A percentile compares a stretch with the other conserved stretches of the same genome.
These are phyloP conservation scores for Salvelinus alpinus DNA, from an alignment of 2,113 vertebrate genomes.

Conservation along the genomic window DNA sequence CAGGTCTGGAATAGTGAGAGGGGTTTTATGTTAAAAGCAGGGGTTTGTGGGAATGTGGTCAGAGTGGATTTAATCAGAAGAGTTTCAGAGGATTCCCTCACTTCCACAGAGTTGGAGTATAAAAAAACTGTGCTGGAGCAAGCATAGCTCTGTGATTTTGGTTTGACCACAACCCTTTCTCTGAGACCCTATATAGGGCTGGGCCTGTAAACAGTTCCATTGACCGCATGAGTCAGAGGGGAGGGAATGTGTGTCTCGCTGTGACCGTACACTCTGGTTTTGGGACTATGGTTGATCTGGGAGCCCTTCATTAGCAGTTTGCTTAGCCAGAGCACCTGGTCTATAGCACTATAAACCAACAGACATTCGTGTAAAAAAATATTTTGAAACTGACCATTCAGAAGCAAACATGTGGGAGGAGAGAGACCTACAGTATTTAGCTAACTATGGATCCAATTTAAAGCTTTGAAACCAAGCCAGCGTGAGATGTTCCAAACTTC, in stretches of 20 bases:
- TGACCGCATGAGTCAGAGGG: not conserved
- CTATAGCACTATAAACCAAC: not conserved
- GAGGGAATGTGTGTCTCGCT: not conserved
- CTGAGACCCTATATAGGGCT: not conserved
- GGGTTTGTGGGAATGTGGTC: constrained; percentile 8
- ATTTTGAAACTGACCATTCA: too few species aligned
- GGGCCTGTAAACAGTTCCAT: not conserved
- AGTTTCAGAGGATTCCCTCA: not conserved
- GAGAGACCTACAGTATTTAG: not conserved
- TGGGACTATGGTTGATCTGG: not conserved
- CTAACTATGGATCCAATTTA: constrained; percentile 35
- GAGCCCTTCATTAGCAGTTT: not conserved
- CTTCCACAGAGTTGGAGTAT: not conserved
- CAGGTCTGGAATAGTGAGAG: not conserved
- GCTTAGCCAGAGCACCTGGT: not conserved
- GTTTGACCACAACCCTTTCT: not conserved
- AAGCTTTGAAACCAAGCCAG: constrained; percentile 51
- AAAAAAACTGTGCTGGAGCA: not conserved
- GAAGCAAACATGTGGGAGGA: too few species aligned
- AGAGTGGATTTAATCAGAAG: not conserved
- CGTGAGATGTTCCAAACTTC: constrained; percentile 45
- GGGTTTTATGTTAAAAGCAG: not conserved
- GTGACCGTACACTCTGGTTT: not conserved
- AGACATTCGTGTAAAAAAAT: not conserved
- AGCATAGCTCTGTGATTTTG: not conserved